Evolutionary conservation across 2,113 vertebrate genomes (phyloP).

Genomic region (Anoplopoma fimbria): DNA sequence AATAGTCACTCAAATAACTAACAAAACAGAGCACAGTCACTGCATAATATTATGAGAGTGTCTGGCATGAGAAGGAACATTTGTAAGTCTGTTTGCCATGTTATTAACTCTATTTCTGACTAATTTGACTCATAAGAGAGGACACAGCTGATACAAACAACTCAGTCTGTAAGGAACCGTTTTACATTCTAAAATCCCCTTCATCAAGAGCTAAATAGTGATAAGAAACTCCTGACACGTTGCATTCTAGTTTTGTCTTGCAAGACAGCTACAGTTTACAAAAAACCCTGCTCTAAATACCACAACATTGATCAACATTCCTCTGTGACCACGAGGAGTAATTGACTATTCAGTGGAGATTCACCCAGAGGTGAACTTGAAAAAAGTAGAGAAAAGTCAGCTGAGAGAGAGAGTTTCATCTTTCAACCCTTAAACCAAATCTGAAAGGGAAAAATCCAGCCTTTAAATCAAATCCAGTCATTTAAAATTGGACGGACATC

Average conservation of each 20-base stretch:
- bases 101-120: neutral
- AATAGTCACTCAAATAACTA: neutral
- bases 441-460: neutral
- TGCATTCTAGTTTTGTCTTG: neutral
- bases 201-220: neutral
- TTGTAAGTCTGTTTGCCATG: neutral
- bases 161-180: neutral
- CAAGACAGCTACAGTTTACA: neutral
- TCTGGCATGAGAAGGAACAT: neutral
- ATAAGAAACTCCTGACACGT: neutral
- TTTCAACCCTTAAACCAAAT: neutral
- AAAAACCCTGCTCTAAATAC: slow-evolving; percentile 10
- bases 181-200: neutral
- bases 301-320: slow-evolving; percentile 10
- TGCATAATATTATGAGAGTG: neutral
- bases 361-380: neutral
- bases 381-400: neutral
- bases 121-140: neutral
- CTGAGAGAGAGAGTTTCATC: neutral
- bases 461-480: neutral
- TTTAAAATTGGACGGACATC: neutral
- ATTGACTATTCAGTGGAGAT: slow-evolving; percentile 6
- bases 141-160: neutral
- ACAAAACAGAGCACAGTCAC: neutral
- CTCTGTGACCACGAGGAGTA: neutral